These are phyloP conservation scores for Saccopteryx bilineata DNA, from an alignment of 2,113 vertebrate species.

Conservation along the genomic window DNA sequence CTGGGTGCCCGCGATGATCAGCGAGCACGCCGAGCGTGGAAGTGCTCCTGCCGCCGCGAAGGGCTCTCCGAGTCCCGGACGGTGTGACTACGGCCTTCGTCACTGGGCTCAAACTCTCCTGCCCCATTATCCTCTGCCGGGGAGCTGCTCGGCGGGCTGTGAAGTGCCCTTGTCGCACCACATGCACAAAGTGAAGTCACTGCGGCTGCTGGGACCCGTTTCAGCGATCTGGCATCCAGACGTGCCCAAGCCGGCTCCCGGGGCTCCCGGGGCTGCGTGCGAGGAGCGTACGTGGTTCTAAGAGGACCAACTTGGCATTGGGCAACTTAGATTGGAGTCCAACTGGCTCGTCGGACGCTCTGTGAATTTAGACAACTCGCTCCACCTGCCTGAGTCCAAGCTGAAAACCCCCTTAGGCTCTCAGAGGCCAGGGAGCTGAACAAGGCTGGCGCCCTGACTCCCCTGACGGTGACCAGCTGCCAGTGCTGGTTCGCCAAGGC, in stretches of 20 bases:
- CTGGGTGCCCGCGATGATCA: not conserved
- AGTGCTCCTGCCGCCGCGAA: not conserved
- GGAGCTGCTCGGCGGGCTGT: slow-evolving; percentile 51
- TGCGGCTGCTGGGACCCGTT: not conserved
- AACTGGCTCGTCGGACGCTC: not conserved
- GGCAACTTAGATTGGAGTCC: not conserved
- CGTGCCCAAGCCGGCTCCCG: not conserved
- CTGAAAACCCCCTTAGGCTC: not conserved
- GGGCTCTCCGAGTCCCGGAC: slow-evolving; percentile 52
- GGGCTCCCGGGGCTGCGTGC: not conserved
- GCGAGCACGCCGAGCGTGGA: not conserved
- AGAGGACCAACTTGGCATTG: not conserved
- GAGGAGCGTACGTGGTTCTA: fast-evolving
- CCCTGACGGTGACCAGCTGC: not conserved
- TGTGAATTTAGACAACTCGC: not conserved
- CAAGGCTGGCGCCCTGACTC: not conserved
- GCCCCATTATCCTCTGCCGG: slow-evolving; percentile 66
- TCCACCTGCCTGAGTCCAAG: not conserved
- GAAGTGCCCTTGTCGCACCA: slow-evolving; percentile 60
- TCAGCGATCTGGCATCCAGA: not conserved
- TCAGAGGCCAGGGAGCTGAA: slow-evolving; percentile 42
- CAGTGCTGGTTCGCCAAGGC: not conserved
- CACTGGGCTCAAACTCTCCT: slow-evolving; percentile 42
- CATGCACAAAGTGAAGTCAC: not conserved
- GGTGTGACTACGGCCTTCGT: slow-evolving; percentile 54